Conservation (phyloP, 2,797 vertebrate species). For the Buceros bicornis region DNA sequence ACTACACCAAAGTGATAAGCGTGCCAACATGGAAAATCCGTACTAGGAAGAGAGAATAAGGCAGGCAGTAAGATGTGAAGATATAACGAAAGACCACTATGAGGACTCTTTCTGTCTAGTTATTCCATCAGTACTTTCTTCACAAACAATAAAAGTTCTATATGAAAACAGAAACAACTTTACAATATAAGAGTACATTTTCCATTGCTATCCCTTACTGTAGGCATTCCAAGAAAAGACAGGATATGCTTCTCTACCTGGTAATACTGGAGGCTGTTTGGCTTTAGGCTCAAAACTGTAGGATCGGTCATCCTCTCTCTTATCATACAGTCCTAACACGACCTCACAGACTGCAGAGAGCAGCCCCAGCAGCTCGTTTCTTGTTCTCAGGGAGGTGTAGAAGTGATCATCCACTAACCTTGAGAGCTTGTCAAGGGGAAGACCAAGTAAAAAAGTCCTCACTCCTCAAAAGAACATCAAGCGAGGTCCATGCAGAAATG, state of each 20-base stretch:
- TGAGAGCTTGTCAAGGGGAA: background rate
- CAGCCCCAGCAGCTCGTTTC: background rate
- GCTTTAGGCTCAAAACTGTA: background rate
- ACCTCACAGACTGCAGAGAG: background rate
- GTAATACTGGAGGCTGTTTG: background rate
- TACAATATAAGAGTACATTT: background rate
- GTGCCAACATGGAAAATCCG: background rate
- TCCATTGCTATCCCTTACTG: background rate
- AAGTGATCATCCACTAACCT: background rate
- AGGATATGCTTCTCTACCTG: background rate
- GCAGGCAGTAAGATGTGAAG: background rate
- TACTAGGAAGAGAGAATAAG: background rate
- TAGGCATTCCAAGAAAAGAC: background rate
- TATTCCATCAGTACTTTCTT: background rate
- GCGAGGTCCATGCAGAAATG: background rate
- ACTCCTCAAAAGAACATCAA: background rate
- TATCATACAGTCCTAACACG: background rate
- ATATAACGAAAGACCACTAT: background rate
- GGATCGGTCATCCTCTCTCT: background rate
- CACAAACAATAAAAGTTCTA: background rate
- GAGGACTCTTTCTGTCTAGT: background rate
- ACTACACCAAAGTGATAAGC: background rate
- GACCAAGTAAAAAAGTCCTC: background rate
- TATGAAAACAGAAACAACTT: background rate
- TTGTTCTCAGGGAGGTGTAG: background rate